Base-by-base conservation (phyloP, 2,113 vertebrate species). In the Serranochromis macrocephalus region DNA sequence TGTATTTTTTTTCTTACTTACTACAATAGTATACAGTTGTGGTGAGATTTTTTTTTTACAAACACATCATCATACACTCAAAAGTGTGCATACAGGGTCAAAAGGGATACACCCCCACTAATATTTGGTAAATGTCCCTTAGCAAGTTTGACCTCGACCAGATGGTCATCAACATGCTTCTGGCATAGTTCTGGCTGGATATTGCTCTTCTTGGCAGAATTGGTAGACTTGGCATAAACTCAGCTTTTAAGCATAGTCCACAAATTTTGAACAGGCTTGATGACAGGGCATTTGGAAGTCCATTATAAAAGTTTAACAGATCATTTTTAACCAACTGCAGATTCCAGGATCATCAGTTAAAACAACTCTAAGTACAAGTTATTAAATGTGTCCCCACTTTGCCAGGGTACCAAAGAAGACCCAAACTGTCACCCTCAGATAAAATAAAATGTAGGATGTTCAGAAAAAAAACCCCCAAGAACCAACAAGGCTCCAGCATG, bases 381-480 rank as follows among this genome's bases (percentile, higher is more conserved):
- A 63, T 63, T 63, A 66, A 38, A 38, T 66, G 17, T 66, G 4
- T 38, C 61, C 10, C 10, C 17, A 66, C 61, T 66, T 38, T 38
- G 4, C 61, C 61, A 38, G 61, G 61, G 17, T 36, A 38, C 4
- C 61, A n/a, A 66, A 66, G 10, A 66, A 66, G 31, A 66, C 61
- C 61, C 31, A 38, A 66, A 66, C 31, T 66, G 17, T 38, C 61
- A 66, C 31, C 61, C 1, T 5, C 33, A 21, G 61, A 66, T 66
- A 66, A 66, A 66, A 38, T 66, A 38, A 38, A 38, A n/a, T 38
- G 33, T 66, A n/a, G 61, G 33, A 66, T 66, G 10, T n/a, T 66
- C 61, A 38, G 19, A 3, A 36, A 63, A 61, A 29, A 5, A 17
- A 0, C 0, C 0, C 9, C 57, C 16, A 38, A 38, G 33, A 66